phyloP scores from a whole-genome alignment of 2,113 vertebrate genomes.

The Perca fluviatilis region DNA sequence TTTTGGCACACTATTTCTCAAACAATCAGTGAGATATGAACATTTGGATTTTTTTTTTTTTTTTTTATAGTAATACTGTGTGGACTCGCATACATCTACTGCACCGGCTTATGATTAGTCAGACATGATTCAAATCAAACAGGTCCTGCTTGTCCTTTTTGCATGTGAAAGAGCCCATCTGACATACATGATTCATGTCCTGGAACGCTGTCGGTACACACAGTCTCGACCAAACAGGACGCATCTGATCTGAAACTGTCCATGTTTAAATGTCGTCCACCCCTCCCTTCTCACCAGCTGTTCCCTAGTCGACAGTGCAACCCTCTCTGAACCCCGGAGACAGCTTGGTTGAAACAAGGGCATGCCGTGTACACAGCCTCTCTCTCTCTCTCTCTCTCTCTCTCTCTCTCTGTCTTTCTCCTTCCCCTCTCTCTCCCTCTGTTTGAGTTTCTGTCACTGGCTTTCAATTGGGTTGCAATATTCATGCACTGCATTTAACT shows the following conservation, averaged over 20 bases:
- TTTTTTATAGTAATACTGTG: background rate
- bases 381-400: conserved; percentile 12
- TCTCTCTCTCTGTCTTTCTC: conserved; percentile 7
- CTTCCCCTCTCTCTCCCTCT: conserved; percentile 16
- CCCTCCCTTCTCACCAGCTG: conserved; percentile 48
- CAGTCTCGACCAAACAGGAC: background rate
- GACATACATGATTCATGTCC: conserved; percentile 59
- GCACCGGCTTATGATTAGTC: conserved; percentile 33
- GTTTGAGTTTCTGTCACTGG: conserved; percentile 55
- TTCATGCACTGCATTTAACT: conserved; percentile 41
- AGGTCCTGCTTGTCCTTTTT: conserved; percentile 24
- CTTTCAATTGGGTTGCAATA: conserved; percentile 34
- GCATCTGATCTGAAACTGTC: conserved; percentile 43
- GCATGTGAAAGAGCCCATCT: conserved; percentile 48
- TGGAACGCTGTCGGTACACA: conserved; percentile 3
- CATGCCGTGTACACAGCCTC: conserved; percentile 59
- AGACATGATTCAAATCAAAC: conserved; percentile 49
- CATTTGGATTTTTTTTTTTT: conserved; percentile 12
- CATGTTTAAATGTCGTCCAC: conserved; percentile 24
- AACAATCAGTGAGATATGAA: conserved; percentile 37
- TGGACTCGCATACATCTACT: conserved; percentile 6
- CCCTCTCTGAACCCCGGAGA: conserved; percentile 66
- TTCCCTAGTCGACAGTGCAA: conserved; percentile 50
- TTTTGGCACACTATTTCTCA: conserved; percentile 47
- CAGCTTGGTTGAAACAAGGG: conserved; percentile 65